Percentiles rank a stretch among this genome's conserved stretches.
Evolutionary conservation across 1,140 invertebrate species (phyloP).

Genomic region (Papilio machaon): DNA sequence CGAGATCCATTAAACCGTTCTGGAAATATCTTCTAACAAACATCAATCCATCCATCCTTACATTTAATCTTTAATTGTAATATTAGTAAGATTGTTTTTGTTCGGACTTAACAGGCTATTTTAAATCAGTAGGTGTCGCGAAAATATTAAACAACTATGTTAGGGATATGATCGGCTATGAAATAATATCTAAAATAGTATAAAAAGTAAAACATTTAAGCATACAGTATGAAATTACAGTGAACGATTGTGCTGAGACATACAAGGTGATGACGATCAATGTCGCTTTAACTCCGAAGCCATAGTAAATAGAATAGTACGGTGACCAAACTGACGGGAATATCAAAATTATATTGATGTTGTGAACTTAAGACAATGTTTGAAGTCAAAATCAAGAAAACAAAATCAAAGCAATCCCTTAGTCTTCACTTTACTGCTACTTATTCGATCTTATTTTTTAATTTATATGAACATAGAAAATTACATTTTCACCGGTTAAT

Average conservation of each 20-base stretch:
- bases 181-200: background rate
- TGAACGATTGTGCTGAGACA: constrained; percentile 6
- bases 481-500: too few species aligned
- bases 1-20: too few species aligned
- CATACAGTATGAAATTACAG: background rate
- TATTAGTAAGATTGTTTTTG: too few species aligned
- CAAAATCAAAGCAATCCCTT: background rate
- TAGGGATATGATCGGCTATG: background rate
- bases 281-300: constrained; percentile 35
- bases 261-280: constrained; percentile 32
- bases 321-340: background rate
- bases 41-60: too few species aligned
- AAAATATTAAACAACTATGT: too few species aligned
- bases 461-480: too few species aligned
- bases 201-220: background rate
- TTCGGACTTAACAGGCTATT: too few species aligned
- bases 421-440: too few species aligned
- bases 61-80: too few species aligned
- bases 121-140: too few species aligned
- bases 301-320: constrained; percentile 29
- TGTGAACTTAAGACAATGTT: background rate
- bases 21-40: too few species aligned
- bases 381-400: background rate
- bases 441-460: too few species aligned
- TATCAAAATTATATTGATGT: background rate